Conservation (phyloP, 2,888 invertebrate species). For the Blera fallax region DNA sequence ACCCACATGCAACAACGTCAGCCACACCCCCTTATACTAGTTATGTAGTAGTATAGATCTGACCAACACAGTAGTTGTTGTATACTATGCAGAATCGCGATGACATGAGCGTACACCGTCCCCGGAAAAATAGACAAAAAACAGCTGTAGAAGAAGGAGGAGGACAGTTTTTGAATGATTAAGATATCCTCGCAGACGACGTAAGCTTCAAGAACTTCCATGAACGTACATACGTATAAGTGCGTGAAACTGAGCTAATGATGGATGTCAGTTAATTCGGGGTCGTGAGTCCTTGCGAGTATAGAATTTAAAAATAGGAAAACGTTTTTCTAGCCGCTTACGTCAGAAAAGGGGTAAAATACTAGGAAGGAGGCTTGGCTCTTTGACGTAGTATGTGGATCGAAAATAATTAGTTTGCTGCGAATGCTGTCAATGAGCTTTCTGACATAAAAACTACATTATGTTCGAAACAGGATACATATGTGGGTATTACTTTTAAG, state of each 20-base stretch:
- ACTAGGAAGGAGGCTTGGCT: constrained; percentile 51
- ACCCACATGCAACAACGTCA: constrained; percentile 22
- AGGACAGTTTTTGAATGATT: background rate
- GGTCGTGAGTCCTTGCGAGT: constrained; percentile 4
- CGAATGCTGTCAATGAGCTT: constrained; percentile 15
- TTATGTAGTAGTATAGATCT: background rate
- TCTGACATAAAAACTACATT: background rate
- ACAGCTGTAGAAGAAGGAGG: background rate
- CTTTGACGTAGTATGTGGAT: constrained; percentile 40
- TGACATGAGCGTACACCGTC: background rate
- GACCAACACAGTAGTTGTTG: background rate
- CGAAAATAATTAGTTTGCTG: constrained; percentile 34
- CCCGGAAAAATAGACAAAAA: background rate
- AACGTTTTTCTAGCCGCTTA: background rate
- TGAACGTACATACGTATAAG: too few relatives aligned
- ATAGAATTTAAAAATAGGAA: constrained; percentile 27
- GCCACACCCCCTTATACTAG: constrained; percentile 15
- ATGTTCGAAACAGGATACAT: constrained; percentile 13
- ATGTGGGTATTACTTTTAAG: constrained; percentile 28
- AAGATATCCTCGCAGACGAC: background rate
- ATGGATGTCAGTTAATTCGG: background rate
- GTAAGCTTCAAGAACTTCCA: background rate
- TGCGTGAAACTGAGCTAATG: background rate
- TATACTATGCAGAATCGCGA: background rate
- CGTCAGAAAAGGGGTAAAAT: constrained; percentile 19